Evolutionary conservation across 2,888 invertebrate species (phyloP), one percentile per base, ranked within the genome.

Genomic region (Noctua pronuba): DNA sequence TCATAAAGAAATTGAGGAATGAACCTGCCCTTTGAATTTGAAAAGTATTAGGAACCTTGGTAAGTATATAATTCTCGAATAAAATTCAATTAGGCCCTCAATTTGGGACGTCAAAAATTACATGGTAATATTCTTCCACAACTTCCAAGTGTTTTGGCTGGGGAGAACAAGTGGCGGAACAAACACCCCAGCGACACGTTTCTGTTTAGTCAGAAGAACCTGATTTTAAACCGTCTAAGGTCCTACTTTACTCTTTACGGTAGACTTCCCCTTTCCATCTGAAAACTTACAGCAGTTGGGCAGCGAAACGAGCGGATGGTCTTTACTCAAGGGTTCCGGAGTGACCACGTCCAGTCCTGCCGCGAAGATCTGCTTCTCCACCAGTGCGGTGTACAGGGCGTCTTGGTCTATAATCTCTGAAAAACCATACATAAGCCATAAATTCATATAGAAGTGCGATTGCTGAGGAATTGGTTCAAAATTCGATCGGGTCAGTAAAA

Each of bases 291-390:
- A 98, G 92, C 98, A 98, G 94, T 99, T 99, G 1, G 98, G 97
- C 44, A 99, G 93, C 16, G 97, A 97, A 5, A 98, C 91, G 16
- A 99, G 95, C 21, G 98, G 98, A 92, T 98, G 97, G 91, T 98
- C 97, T 5, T 97, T 92, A 0, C 98, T 98, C 64, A 99, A 89
- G 0, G 99, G 99, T 93, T 99, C 99, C 0, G 99, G 99, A 3
- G 97, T 97, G 88, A 98, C 98, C 5, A 99, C 99, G 93, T 99
- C 99, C 5, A 99, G 95, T 0, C 99, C 99, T 0, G 99, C 99
- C 0, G 98, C 98, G 89, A 98, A 98, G 84, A 99, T 99, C 79
- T 97, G 96, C 0, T 97, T 97, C 21, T 97, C 96, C 85, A 97
- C 97, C 44, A 99, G 95, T 0, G 99, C 99, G 71, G 97, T 95